Evolutionary conservation across 1,140 invertebrate species (phyloP), one percentile per base, ranked within the genome.

Genomic region (Reticulitermes speratus): DNA sequence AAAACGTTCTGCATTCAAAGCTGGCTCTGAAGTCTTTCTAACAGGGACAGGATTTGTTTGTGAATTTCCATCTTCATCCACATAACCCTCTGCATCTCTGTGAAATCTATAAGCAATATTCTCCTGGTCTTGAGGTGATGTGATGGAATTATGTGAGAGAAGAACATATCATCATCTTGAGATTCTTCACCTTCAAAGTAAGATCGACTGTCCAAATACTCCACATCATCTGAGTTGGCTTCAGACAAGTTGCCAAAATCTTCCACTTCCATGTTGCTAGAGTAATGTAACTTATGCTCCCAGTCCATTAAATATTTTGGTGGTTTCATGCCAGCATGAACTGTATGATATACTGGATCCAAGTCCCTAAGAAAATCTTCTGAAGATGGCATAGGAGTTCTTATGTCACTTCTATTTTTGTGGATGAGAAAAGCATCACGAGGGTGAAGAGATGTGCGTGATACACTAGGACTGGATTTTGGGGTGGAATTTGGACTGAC

Each of bases 281-380:
- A 44, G 32, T 86, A 44, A 6, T 82, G 81, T 12, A 75, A 30
- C 30, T 86, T 82, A 38, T 44, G 44, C 6, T 83, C 75, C 75
- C 44, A 82, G 3, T 82, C 69, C n/a, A 52, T 30, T 75, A 75
- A 32, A 45, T 84, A 45, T 84, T 52, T 52, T 52, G 83, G 83
- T 48, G 52, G 44, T 32, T 59, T 30, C 83, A 84, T 87, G 44
- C 87, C 87, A 21, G 87, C 87, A 84, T 87, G 87, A 30, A 87
- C 65, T 38, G 87, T 87, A 69, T 87, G 87, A 83, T 87, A 87
- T 12, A 59, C 83, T 38, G 44, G 65, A 30, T 85, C 82, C 32
- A 44, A 23, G 44, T 65, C 84, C 25, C 38, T 75, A 23, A 32
- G 14, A 55, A 52, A 83, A 44, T 52, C 45, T 2, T 59, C n/a